Percentiles rank a stretch among this genome's conserved stretches.
phyloP scores from a whole-genome alignment of 1,140 invertebrate genomes.

The Leptonema lineaticorne region DNA sequence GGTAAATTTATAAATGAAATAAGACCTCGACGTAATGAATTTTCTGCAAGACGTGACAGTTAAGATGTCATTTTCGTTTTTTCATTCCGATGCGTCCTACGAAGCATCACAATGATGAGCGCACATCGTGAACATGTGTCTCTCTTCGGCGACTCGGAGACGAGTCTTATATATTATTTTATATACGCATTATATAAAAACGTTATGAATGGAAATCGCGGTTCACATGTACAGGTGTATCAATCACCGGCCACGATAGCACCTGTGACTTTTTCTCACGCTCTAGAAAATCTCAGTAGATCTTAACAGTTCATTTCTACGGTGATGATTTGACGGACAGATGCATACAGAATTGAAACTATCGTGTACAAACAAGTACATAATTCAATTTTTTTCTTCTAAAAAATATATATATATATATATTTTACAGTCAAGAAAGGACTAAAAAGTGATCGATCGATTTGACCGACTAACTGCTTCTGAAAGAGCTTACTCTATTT shows the following conservation, averaged over 20 bases:
- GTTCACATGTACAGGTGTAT: constrained; percentile 31
- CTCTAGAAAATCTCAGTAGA: constrained; percentile 37
- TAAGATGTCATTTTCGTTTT: constrained; percentile 18
- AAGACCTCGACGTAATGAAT: too few relatives aligned
- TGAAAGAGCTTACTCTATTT: too few relatives aligned
- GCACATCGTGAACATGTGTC: too few relatives aligned
- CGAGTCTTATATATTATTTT: too few relatives aligned
- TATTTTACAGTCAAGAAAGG: too few relatives aligned
- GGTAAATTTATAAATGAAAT: not conserved
- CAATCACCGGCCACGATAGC: constrained; percentile 31
- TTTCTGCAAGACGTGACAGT: constrained; percentile 19
- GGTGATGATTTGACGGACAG: not conserved
- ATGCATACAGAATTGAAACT: not conserved
- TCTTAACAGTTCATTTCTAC: not conserved
- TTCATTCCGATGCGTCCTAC: not conserved
- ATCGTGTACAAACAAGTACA: too few relatives aligned
- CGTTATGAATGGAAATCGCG: constrained; percentile 8
- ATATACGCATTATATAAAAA: not conserved
- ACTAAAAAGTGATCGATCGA: too few relatives aligned
- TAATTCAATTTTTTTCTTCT: too few relatives aligned
- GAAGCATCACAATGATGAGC: too few relatives aligned
- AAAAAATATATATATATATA: too few relatives aligned
- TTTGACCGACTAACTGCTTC: too few relatives aligned
- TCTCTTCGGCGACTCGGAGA: too few relatives aligned
- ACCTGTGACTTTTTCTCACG: constrained; percentile 39